Conservation (phyloP, 1,140 invertebrate genomes). For the Platyura marginata region DNA sequence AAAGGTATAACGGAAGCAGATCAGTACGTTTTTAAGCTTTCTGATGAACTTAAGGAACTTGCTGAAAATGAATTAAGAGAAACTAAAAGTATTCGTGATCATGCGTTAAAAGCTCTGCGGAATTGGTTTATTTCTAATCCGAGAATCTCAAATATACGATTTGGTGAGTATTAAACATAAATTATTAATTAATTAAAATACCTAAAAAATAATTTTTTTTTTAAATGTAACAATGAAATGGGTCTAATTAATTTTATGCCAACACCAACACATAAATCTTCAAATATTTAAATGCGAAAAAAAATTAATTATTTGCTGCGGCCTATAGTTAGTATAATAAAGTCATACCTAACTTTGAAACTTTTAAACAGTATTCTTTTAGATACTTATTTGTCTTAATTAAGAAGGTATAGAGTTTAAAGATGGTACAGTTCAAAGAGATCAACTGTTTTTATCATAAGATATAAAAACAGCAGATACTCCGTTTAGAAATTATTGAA, state of each 20-base stretch:
- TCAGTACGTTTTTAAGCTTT: constrained; percentile 36
- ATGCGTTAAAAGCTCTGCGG: constrained; percentile 43
- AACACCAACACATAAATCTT: too few relatives aligned
- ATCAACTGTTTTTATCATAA: too few relatives aligned
- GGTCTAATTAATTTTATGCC: background rate
- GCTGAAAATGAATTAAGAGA: constrained; percentile 51
- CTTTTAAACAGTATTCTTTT: too few relatives aligned
- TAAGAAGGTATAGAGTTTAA: too few relatives aligned
- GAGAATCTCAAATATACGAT: constrained; percentile 43
- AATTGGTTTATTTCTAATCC: constrained; percentile 55
- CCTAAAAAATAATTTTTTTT: background rate
- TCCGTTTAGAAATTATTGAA: too few relatives aligned
- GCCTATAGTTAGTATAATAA: too few relatives aligned
- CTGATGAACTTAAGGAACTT: constrained; percentile 36
- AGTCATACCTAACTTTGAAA: too few relatives aligned
- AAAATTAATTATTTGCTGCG: too few relatives aligned
- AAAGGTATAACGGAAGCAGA: constrained; percentile 35
- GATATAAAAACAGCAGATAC: too few relatives aligned
- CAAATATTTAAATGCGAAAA: too few relatives aligned
- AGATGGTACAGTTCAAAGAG: too few relatives aligned
- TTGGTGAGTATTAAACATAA: constrained; percentile 30
- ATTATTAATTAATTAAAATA: constrained; percentile 5
- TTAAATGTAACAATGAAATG: background rate
- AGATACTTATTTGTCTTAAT: too few relatives aligned
- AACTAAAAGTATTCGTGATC: constrained; percentile 39